Conservation (phyloP, 2,113 vertebrate species). For the Scomber scombrus region DNA sequence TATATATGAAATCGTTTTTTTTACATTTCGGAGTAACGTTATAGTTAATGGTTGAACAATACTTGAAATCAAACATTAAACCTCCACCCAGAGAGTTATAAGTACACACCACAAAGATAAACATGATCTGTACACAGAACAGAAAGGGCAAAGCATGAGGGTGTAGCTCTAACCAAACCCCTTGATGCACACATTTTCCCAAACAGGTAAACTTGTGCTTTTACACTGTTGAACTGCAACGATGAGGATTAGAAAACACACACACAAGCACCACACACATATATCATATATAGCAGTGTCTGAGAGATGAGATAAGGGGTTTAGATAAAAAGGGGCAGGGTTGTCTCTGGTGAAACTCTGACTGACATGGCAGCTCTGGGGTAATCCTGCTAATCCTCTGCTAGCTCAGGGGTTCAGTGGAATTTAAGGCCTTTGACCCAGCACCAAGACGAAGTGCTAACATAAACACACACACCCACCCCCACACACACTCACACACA, state of each 20-base stretch:
- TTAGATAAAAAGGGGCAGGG: slow-evolving; percentile 73
- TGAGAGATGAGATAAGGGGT: slow-evolving; percentile 82
- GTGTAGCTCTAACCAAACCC: slow-evolving; percentile 19
- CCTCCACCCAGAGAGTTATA: slow-evolving; percentile 16
- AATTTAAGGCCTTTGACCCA: slow-evolving; percentile 73
- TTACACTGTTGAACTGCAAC: slow-evolving; percentile 61
- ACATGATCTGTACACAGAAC: slow-evolving; percentile 39
- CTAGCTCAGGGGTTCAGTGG: slow-evolving; percentile 74
- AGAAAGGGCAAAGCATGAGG: slow-evolving; percentile 43
- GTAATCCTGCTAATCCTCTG: slow-evolving; percentile 83
- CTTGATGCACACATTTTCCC: slow-evolving; percentile 16
- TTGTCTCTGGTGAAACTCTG: slow-evolving; percentile 76
- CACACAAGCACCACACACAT: slow-evolving; percentile 27
- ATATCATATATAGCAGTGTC: slow-evolving; percentile 68
- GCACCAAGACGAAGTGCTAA: slow-evolving; percentile 53
- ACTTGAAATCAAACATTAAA: slow-evolving; percentile 28
- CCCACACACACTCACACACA: not conserved
- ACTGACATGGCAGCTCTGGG: slow-evolving; percentile 79
- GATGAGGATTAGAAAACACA: slow-evolving; percentile 53
- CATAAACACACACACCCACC: slow-evolving; percentile 20
- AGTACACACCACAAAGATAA: slow-evolving; percentile 50
- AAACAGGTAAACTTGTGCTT: slow-evolving; percentile 55
- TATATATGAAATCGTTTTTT: not conserved
- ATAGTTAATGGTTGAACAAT: not conserved
- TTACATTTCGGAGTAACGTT: not conserved